A percentile compares a stretch with the other conserved stretches of the same genome.
phyloP scores from a whole-genome alignment of 2,888 invertebrate species.

The Onthophagus sagittarius region DNA sequence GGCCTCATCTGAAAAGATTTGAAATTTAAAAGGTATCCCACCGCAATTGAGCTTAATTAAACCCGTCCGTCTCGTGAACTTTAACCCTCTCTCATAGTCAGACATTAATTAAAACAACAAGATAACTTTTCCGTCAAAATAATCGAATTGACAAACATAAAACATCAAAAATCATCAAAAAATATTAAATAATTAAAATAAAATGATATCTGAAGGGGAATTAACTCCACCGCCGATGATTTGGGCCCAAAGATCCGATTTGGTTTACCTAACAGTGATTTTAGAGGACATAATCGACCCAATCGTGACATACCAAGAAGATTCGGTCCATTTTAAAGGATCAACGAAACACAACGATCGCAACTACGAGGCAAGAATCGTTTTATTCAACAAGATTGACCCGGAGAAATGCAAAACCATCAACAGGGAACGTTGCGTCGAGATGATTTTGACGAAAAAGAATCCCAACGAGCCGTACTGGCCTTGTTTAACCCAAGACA shows the following conservation, averaged over 20 bases:
- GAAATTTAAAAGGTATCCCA: no score
- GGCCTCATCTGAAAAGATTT: no score
- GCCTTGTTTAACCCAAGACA: slow-evolving; percentile 78
- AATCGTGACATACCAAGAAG: slow-evolving; percentile 64
- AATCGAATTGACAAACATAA: not conserved
- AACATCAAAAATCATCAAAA: not conserved
- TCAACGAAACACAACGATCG: slow-evolving; percentile 73
- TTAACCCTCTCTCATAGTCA: no score
- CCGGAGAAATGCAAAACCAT: slow-evolving; percentile 65
- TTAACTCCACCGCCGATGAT: slow-evolving; percentile 70
- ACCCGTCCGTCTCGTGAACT: no score
- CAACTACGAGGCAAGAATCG: slow-evolving; percentile 76
- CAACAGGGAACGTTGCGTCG: slow-evolving; percentile 64
- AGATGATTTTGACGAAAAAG: slow-evolving; percentile 61
- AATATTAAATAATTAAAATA: not conserved
- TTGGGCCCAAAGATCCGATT: slow-evolving; percentile 83
- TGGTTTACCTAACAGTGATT: slow-evolving; percentile 77
- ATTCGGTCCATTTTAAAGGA: slow-evolving; percentile 72
- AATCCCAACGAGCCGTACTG: slow-evolving; percentile 68
- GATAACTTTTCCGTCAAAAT: no score
- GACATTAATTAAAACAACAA: no score
- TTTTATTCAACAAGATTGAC: slow-evolving; percentile 70
- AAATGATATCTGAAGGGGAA: slow-evolving; percentile 28
- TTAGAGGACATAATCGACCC: slow-evolving; percentile 80
- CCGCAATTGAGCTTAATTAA: no score